phyloP scores from a whole-genome alignment of 1,140 invertebrate genomes.

The Bombus picipes region DNA sequence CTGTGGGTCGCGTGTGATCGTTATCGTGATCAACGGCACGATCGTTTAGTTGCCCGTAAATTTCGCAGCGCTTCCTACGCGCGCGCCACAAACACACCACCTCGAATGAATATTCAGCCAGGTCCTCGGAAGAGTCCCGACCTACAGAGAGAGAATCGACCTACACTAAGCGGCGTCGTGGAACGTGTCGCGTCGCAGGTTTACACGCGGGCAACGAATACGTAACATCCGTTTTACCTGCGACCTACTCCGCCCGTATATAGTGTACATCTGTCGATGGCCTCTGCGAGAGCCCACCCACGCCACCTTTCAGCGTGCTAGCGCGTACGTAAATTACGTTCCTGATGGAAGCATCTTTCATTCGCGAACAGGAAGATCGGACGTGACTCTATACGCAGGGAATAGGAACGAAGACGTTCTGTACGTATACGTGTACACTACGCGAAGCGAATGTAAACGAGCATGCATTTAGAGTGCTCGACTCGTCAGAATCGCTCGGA shows the following conservation, averaged over 20 bases:
- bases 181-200: conserved; percentile 49
- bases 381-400: neutral
- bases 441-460: conserved; percentile 37
- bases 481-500: neutral
- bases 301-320: conserved; percentile 19
- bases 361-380: neutral
- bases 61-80: conserved; percentile 47
- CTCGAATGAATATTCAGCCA: conserved; percentile 44
- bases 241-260: conserved; percentile 48
- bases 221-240: conserved; percentile 61
- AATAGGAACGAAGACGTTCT: neutral
- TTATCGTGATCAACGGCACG: conserved; percentile 45
- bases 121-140: conserved; percentile 12
- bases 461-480: neutral
- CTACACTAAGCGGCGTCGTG: conserved; percentile 31
- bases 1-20: conserved; percentile 10
- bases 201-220: conserved; percentile 36
- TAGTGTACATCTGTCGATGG: conserved; percentile 43
- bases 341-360: neutral
- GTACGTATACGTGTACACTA: neutral
- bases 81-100: conserved; percentile 8
- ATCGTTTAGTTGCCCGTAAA: conserved; percentile 55
- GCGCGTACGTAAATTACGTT: conserved; percentile 37
- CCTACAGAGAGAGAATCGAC: conserved; percentile 35
- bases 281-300: conserved; percentile 31